Percentiles rank a stretch among this genome's conserved stretches.
Conservation (phyloP, 2,797 vertebrate species). For the Liparis tanakae region DNA sequence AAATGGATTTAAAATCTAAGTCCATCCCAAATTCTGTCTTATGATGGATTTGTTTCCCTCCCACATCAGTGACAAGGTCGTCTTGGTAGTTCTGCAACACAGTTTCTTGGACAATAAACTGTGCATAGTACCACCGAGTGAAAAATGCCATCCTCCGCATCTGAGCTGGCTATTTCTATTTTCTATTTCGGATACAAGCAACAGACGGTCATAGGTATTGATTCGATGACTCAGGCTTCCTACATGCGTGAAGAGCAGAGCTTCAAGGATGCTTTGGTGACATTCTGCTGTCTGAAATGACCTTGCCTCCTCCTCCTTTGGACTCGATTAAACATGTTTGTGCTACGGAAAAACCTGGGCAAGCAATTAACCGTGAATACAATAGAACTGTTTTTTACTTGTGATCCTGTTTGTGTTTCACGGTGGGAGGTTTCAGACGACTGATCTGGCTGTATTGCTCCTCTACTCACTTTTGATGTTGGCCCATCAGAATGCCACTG, state of each 20-base stretch:
- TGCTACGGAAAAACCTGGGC: not conserved
- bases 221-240: slow-evolving; percentile 59
- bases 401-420: slow-evolving; percentile 27
- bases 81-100: slow-evolving; percentile 6
- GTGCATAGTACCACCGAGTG: not conserved
- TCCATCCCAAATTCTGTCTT: not conserved
- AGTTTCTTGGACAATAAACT: slow-evolving; percentile 16
- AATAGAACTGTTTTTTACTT: not conserved
- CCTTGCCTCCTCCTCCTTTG: not conserved
- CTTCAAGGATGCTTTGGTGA: slow-evolving; percentile 25
- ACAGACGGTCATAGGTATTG: slow-evolving; percentile 41
- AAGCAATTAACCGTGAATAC: not conserved
- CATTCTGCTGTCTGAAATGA: slow-evolving; percentile 7
- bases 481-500: slow-evolving; percentile 61
- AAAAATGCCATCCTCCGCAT: slow-evolving; percentile 20
- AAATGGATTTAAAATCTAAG: slow-evolving; percentile 13
- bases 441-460: slow-evolving; percentile 29
- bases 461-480: slow-evolving; percentile 51
- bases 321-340: slow-evolving; percentile 26
- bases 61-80: slow-evolving; percentile 1
- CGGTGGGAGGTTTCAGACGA: slow-evolving; percentile 25
- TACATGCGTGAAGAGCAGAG: slow-evolving; percentile 30
- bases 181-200: slow-evolving; percentile 33
- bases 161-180: slow-evolving; percentile 38
- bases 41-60: not conserved